Base-by-base conservation (phyloP, 1,140 invertebrate genomes). In the Ceratina japonica region DNA sequence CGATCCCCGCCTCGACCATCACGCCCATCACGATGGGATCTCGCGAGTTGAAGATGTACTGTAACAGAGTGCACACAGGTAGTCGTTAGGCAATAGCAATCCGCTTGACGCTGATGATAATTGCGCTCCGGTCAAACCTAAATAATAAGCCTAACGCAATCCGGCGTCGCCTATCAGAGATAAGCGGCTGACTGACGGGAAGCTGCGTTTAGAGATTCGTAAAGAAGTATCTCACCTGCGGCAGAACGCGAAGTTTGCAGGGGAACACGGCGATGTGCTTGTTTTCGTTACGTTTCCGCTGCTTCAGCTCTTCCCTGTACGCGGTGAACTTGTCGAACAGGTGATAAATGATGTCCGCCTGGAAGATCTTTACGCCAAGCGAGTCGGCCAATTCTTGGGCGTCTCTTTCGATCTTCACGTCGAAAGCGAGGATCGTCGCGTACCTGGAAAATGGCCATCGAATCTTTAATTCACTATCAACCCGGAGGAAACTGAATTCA, bases 311-410 rank as follows among this genome's bases (percentile, higher is more conserved):
- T 70, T 99, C 98, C 71, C 97, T 94, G 91, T 98, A 99, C 20
- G 96, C 96, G 80, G 96, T 98, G 93, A 99, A 99, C 90, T 97
- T 97, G 92, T 99, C 99, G 93, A 99, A 99, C 78, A 99, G 93
- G 94, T 99, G 99, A 93, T 99, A 99, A 89, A 99, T 99, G 90
- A 99, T 99, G 92, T 99, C 98, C 3, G 99, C 99, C 76, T 98
- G 97, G 95, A 99, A 99, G 88, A 99, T 98, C 93, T 97, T 98
- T 59, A 99, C 98, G 70, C 97, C 97, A 61, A 98, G 90, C 65
- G 95, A 95, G 88, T 99, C 98, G 0, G 99, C 99, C 90, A 99
- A 92, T 90, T 99, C 98, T 93, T 99, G 98, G 0, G 98, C 99
- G 88, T 99, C 99, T 74, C 96, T 94, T 90, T 99, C 99, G 44